A percentile compares a stretch with the other conserved stretches of the same genome.
Evolutionary conservation across 2,888 invertebrate genomes (phyloP).

Genomic region (Folsomia manolachei): DNA sequence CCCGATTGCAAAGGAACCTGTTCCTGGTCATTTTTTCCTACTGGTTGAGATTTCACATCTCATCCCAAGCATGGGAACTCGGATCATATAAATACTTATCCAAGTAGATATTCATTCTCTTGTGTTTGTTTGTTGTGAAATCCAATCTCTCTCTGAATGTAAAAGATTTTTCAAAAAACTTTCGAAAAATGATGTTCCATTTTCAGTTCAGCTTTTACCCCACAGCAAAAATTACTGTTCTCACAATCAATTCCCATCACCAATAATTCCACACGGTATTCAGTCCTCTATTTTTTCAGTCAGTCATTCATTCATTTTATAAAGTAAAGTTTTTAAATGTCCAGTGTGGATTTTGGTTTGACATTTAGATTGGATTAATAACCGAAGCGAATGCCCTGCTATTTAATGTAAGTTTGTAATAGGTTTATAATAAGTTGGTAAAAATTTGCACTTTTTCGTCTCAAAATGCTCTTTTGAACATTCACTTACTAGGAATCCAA

Average conservation of each 20-base stretch:
- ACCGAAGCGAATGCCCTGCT: slow-evolving; percentile 3
- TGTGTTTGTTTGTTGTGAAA: slow-evolving; percentile 12
- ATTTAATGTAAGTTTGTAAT: too few relatives aligned
- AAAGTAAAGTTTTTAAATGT: not conserved
- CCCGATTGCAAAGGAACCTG: not conserved
- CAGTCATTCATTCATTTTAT: too few relatives aligned
- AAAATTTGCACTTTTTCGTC: too few relatives aligned
- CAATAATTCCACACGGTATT: slow-evolving; percentile 17
- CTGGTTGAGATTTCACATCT: not conserved
- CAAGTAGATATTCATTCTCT: not conserved
- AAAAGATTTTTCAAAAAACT: not conserved
- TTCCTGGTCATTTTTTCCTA: not conserved
- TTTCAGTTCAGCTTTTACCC: not conserved
- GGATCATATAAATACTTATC: too few relatives aligned
- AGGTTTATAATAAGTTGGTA: too few relatives aligned
- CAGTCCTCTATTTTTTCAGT: too few relatives aligned
- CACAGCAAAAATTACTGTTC: slow-evolving; percentile 2
- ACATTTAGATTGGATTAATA: slow-evolving; percentile 15
- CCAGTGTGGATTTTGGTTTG: slow-evolving; percentile 6
- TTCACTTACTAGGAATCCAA: too few relatives aligned
- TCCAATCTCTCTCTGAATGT: slow-evolving; percentile 7
- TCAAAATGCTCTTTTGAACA: not conserved
- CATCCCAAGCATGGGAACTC: slow-evolving; percentile 7
- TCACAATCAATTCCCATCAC: slow-evolving; percentile 11
- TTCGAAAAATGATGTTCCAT: not conserved